Conservation (phyloP, 2,797 vertebrate species). For the Poecilia picta region DNA sequence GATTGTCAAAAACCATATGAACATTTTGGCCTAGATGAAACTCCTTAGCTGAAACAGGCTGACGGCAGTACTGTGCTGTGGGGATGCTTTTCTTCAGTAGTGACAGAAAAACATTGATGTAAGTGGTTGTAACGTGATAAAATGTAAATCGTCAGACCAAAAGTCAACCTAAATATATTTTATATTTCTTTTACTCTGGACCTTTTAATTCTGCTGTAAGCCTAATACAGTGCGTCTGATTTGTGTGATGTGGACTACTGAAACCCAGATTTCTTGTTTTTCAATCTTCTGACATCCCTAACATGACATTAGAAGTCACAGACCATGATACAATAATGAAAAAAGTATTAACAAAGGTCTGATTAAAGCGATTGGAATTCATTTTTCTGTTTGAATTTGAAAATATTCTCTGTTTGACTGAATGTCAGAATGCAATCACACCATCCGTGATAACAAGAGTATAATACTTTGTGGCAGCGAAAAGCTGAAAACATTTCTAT, state of each 20-base stretch:
- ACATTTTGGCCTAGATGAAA: too few species aligned
- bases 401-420: slow-evolving; percentile 37
- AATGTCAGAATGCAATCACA: slow-evolving; percentile 64
- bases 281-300: slow-evolving; percentile 7
- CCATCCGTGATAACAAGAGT: slow-evolving; percentile 68
- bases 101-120: not conserved
- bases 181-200: not conserved
- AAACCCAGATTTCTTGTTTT: not conserved
- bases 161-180: not conserved
- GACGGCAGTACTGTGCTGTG: not conserved
- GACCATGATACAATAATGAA: slow-evolving; percentile 21
- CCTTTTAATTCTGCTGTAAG: not conserved
- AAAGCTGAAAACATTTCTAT: slow-evolving; percentile 74
- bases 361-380: slow-evolving; percentile 28
- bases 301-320: slow-evolving; percentile 1
- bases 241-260: not conserved
- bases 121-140: not conserved
- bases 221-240: not conserved
- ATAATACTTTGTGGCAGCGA: slow-evolving; percentile 64
- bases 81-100: not conserved
- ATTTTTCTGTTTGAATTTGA: slow-evolving; percentile 31
- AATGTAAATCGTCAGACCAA: not conserved
- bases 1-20: not conserved
- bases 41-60: too few species aligned
- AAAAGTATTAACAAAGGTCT: slow-evolving; percentile 33